Conservation (phyloP, 2,113 vertebrate species). For the Cathartes aura region DNA sequence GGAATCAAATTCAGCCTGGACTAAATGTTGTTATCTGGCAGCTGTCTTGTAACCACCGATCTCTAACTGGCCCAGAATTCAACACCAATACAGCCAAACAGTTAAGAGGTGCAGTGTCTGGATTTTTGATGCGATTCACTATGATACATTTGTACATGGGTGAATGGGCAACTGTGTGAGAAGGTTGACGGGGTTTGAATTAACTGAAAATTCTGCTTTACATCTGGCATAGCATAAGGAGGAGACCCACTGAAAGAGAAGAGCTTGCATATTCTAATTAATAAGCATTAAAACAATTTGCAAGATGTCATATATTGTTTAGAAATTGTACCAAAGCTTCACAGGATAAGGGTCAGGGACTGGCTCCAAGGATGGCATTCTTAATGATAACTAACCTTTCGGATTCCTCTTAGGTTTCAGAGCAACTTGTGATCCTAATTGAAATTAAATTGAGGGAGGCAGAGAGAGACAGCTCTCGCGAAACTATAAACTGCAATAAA, state of each 20-base stretch:
- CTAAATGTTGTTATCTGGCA: background rate
- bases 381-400: conserved; percentile 44
- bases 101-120: fast-evolving
- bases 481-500: conserved; percentile 42
- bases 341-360: background rate
- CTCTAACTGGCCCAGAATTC: background rate
- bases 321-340: background rate
- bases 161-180: background rate
- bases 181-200: background rate
- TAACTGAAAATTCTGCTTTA: background rate
- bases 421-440: conserved; percentile 36
- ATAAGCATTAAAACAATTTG: conserved; percentile 33
- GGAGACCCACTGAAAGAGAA: background rate
- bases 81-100: background rate
- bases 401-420: background rate
- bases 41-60: background rate
- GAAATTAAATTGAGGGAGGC: conserved; percentile 39
- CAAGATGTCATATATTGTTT: background rate
- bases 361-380: background rate
- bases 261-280: conserved; percentile 1
- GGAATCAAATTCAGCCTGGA: background rate
- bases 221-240: background rate
- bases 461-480: background rate
- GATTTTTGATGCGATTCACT: background rate
- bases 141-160: background rate